Evolutionary conservation across 1,140 invertebrate genomes (phyloP).

Genomic region (Anastatus disparis): DNA sequence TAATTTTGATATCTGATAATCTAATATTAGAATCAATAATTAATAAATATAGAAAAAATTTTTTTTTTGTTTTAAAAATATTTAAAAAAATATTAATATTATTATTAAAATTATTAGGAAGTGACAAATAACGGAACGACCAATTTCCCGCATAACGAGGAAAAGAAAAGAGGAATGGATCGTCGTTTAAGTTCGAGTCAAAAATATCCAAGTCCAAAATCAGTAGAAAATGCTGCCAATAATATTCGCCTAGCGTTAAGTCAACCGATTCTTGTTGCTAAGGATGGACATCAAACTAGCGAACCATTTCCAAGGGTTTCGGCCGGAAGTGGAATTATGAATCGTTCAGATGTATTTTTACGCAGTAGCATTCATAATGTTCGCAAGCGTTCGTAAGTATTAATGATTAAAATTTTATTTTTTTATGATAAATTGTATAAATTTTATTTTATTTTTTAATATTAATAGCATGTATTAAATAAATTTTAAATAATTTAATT

Average conservation of each 20-base stretch:
- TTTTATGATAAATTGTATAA: constrained; percentile 3
- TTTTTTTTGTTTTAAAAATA: no score
- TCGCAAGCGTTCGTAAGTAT: constrained; percentile 56
- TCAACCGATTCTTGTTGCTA: constrained; percentile 70
- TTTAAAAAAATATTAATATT: no score
- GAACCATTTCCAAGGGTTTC: constrained; percentile 38
- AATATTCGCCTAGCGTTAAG: constrained; percentile 71
- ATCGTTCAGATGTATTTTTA: constrained; percentile 88
- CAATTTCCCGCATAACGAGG: neutral
- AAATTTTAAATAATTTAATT: no score
- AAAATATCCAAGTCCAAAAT: constrained; percentile 2
- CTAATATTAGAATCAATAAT: no score
- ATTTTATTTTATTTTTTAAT: no score
- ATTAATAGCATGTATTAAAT: no score
- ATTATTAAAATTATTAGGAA: neutral
- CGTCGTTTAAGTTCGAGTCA: constrained; percentile 1
- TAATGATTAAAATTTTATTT: neutral
- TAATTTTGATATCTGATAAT: no score
- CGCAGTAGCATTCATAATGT: constrained; percentile 81
- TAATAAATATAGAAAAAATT: no score
- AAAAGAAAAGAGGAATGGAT: neutral
- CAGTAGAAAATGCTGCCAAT: neutral
- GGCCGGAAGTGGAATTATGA: constrained; percentile 78
- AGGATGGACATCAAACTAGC: constrained; percentile 47
- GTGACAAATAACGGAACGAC: neutral